Base-by-base conservation (phyloP, 2,113 vertebrate species). In the Arizona elegans region DNA sequence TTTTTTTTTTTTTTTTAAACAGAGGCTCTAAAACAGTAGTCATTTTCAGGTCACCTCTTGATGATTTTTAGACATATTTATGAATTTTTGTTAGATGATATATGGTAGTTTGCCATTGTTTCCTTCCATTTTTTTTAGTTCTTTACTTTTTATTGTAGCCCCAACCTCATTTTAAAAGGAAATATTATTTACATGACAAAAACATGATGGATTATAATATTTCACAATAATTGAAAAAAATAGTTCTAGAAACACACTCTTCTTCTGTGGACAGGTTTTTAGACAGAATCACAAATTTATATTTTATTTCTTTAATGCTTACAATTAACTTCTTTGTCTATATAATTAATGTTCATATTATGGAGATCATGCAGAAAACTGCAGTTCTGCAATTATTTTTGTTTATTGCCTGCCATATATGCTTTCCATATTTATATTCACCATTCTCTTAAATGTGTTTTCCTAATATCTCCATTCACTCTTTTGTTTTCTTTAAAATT, bases 291-390 rank as follows among this genome's bases (percentile, higher is more conserved):
- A 55, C 6, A n/a, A 87, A 94, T 55, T 8, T 0, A 0, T 24
- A 24, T n/a, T 59, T 88, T 89, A 29, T 47, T 56, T 52, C 19
- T 1, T 0, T 75, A 38, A 33, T 0, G 55, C 47, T 85, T 26
- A 92, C 90, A 89, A 88, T 24, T 55, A 91, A 87, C 53, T 3
- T 4, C 1, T 9, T 21, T 11, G 26, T 19, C 38, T n/a, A 87
- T 38, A 13, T 56, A 75, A 75, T 88, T 91, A 65, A 21, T 65
- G 56, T 29, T 13, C 54, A 2, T 2, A 43, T 90, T 70, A 38
- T 9, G 9, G 11, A 19, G 2, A 52, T 13, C n/a, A 55, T 38
- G 88, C 55, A 86, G 13, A 86, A 86, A 70, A 21, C 11, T 53
- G 15, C 19, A 56, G 8, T 70, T 70, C 29, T 54, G 54, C 54